Evolutionary conservation across 2,113 vertebrate genomes (phyloP).

Genomic region (Nanorana parkeri): DNA sequence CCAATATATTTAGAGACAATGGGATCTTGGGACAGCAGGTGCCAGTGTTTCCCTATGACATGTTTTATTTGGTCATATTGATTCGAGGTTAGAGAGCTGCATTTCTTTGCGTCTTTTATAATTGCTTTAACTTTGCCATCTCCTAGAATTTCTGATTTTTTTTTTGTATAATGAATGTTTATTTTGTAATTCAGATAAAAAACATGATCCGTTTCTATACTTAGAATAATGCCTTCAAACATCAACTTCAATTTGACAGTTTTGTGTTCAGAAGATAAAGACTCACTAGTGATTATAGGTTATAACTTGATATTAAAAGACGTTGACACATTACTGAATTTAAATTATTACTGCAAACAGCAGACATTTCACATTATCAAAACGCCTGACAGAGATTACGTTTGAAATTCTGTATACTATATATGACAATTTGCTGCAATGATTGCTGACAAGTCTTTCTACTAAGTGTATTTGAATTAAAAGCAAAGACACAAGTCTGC

Average conservation of each 20-base stretch:
- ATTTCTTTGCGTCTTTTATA: too few species aligned
- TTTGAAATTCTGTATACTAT: neutral
- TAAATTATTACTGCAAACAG: constrained; percentile 31
- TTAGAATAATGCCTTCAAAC: constrained; percentile 17
- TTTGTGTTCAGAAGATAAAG: constrained; percentile 16
- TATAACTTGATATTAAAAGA: constrained; percentile 4
- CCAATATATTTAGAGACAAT: too few species aligned
- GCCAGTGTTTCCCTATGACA: too few species aligned
- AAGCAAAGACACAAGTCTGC: too few species aligned
- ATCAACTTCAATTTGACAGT: constrained; percentile 2
- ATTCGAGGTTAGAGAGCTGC: too few species aligned
- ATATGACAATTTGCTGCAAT: too few species aligned
- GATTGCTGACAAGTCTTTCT: too few species aligned
- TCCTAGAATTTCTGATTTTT: neutral
- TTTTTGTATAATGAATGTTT: neutral
- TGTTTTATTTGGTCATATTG: too few species aligned
- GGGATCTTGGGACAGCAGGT: too few species aligned
- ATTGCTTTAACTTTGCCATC: neutral
- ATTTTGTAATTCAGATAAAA: neutral
- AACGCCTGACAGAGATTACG: constrained; percentile 6
- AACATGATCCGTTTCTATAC: constrained; percentile 1
- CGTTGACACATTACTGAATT: constrained; percentile 13
- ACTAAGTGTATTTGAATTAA: too few species aligned
- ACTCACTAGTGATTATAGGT: constrained; percentile 26
- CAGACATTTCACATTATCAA: neutral